phyloP scores from a whole-genome alignment of 2,888 invertebrate species.

The Stictocephala bisonia region DNA sequence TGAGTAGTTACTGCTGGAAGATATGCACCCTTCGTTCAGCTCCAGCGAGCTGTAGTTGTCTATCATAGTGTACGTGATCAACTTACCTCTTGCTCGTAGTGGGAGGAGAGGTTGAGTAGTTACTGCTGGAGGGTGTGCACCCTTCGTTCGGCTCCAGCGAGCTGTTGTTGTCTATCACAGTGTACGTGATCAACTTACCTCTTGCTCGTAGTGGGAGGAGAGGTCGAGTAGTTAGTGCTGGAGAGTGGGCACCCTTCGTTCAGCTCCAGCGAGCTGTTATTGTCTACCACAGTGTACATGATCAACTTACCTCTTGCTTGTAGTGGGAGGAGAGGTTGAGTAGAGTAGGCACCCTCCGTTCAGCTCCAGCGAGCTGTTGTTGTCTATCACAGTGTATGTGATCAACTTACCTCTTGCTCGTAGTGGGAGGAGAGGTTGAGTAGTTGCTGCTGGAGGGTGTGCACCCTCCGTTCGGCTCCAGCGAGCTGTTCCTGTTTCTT shows the following conservation, averaged over 20 bases:
- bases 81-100: conserved; percentile 30
- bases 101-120: conserved; percentile 4
- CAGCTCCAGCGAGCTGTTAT: conserved; percentile 70
- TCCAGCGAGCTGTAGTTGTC: conserved; percentile 65
- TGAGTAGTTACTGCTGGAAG: conserved; percentile 68
- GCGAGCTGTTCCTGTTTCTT: conserved; percentile 66
- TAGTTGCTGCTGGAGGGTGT: conserved; percentile 66
- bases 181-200: too few species aligned
- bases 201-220: conserved; percentile 28
- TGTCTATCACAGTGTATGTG: too few species aligned
- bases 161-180: conserved; percentile 67
- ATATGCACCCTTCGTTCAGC: conserved; percentile 72
- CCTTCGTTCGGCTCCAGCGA: conserved; percentile 71
- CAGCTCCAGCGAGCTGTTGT: conserved; percentile 70
- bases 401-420: conserved; percentile 45
- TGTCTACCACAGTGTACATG: too few species aligned
- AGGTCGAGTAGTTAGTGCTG: conserved; percentile 61
- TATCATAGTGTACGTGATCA: conserved; percentile 62
- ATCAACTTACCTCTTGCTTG: conserved; percentile 45
- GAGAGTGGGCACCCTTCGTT: conserved; percentile 71
- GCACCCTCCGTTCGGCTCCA: conserved; percentile 71
- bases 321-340: conserved; percentile 30
- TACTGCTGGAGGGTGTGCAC: conserved; percentile 69
- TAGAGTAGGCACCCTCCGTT: conserved; percentile 71
- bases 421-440: conserved; percentile 30